Conservation (phyloP, 2,888 invertebrate genomes). For the Apoda limacodes region DNA sequence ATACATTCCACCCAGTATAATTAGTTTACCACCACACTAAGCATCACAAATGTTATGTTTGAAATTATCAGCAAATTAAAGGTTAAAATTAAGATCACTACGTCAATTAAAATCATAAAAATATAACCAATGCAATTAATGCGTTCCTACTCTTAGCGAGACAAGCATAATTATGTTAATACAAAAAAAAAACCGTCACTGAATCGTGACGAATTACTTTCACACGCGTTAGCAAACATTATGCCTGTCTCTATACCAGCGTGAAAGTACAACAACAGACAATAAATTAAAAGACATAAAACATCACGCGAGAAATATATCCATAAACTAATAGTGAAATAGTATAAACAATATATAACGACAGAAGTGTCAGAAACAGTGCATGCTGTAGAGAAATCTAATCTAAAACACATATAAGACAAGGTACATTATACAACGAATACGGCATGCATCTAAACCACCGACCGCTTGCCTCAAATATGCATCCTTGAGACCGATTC, state of each 20-base stretch:
- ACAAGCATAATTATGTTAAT: constrained; percentile 19
- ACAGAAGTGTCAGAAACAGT: constrained; percentile 10
- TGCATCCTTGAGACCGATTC: constrained; percentile 59
- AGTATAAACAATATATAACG: constrained; percentile 3
- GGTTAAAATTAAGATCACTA: too few species aligned
- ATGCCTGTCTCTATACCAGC: constrained; percentile 27
- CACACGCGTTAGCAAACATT: constrained; percentile 30
- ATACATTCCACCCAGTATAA: too few species aligned
- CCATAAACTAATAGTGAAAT: constrained; percentile 6
- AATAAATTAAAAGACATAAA: constrained; percentile 20
- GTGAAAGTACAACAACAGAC: constrained; percentile 25
- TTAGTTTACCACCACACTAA: too few species aligned
- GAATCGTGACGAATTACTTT: constrained; percentile 30
- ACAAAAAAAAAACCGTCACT: constrained; percentile 25
- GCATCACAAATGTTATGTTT: too few species aligned
- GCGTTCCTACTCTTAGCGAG: constrained; percentile 10
- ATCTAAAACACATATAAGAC: constrained; percentile 6
- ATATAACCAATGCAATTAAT: too few species aligned
- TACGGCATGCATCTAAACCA: constrained; percentile 33
- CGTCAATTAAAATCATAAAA: too few species aligned
- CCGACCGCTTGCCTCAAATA: constrained; percentile 64
- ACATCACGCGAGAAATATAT: constrained; percentile 13
- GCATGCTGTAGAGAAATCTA: too few species aligned
- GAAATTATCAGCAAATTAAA: too few species aligned
- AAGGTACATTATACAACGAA: constrained; percentile 1